phyloP scores from a whole-genome alignment of 2,113 vertebrate genomes.

The Isichthys henryi region DNA sequence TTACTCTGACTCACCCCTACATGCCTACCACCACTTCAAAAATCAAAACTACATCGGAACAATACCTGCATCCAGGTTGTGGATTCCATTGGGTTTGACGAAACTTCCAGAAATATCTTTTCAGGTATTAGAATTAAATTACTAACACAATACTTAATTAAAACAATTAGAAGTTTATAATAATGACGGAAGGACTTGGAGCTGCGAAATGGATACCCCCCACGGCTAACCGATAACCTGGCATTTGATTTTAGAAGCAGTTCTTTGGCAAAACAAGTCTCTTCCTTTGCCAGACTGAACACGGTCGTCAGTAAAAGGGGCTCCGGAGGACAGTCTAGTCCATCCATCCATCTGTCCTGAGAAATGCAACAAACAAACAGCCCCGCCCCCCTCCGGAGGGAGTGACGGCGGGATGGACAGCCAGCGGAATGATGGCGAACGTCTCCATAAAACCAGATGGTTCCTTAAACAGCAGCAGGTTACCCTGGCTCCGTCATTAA shows the following conservation, averaged over 20 bases:
- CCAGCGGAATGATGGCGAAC: neutral
- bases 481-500: neutral
- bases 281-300: neutral
- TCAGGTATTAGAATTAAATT: neutral
- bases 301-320: no score
- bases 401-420: neutral
- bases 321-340: neutral
- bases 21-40: neutral
- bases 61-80: neutral
- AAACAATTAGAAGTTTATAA: neutral
- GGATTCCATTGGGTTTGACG: neutral
- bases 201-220: neutral
- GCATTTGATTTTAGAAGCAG: neutral
- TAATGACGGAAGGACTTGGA: neutral
- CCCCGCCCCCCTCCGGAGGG: neutral
- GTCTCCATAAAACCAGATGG: neutral
- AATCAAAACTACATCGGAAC: neutral
- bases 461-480: constrained; percentile 9
- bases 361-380: neutral
- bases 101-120: neutral
- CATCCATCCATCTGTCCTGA: neutral
- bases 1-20: neutral
- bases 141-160: no score
- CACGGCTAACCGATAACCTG: neutral
- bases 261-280: neutral